Evolutionary conservation across 2,797 vertebrate species (phyloP), one percentile per base, ranked within the genome.

Genomic region (Syndactyla subalaris): DNA sequence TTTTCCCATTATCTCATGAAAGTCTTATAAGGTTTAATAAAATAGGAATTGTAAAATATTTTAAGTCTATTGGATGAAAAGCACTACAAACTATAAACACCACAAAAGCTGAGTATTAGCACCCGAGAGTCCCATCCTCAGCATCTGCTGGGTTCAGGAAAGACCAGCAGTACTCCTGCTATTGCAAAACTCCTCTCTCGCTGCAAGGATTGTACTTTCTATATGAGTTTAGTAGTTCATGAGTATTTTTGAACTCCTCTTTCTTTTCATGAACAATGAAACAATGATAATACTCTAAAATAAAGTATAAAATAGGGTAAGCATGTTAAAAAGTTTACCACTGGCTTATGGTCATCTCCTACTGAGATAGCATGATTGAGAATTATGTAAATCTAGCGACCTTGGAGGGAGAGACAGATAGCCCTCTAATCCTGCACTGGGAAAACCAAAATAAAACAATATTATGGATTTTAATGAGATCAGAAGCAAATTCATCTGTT

Each of bases 121-220:
- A 36, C 2, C 7, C 17, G 7, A 59, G 12, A 61, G 19, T 65
- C 54, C 15, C 2, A 6, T 34, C 29, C 39, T 68, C 26, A 20
- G 12, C n/a, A 36, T 9, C 45, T 61, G 30, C 45, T 59, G 1
- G 12, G 11, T 7, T 39, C 23, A 68, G 46, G 16, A n/a, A 12
- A 65, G 34, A 32, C 12, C 46, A 70, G 16, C 32, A 57, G 30
- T 6, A n/a, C 21, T 67, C 14, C 65, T 46, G 12, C 58, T 51
- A 49, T 0, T 7, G 14, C 54, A 45, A 34, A 14, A 26, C 7
- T 29, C 14, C 21, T 46, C 29, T 57, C 13, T 46, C 2, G 0
- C 63, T 45, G 32, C 20, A n/a, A 22, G 23, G 4, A 45, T 9
- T 1, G 1, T 23, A 19, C 30, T 32, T 76, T 26, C 51, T 24